phyloP scores from a whole-genome alignment of 2,797 vertebrate genomes.

The Ammospiza maritima region DNA sequence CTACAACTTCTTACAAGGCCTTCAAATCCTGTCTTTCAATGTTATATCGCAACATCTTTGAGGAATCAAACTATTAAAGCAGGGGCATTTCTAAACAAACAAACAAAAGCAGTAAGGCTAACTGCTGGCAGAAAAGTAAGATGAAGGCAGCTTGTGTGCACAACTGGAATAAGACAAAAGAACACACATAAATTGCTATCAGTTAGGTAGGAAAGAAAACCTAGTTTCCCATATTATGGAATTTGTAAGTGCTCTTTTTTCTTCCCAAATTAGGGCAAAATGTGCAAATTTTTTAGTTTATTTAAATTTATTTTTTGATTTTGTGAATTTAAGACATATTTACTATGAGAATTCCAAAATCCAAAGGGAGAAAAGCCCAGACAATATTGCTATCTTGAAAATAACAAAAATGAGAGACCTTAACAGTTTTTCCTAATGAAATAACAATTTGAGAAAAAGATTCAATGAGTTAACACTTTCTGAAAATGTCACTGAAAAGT shows the following conservation, averaged over 20 bases:
- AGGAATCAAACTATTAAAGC: neutral
- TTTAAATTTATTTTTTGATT: neutral
- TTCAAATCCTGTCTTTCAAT: neutral
- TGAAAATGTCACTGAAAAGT: neutral
- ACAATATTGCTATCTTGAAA: neutral
- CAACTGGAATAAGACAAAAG: neutral
- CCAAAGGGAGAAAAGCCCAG: neutral
- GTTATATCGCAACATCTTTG: neutral
- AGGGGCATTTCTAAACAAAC: neutral
- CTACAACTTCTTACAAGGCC: neutral
- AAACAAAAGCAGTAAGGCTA: neutral
- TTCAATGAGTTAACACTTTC: neutral
- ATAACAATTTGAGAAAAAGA: neutral
- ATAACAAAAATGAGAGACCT: neutral
- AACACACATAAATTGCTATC: neutral
- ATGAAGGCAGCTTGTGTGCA: neutral
- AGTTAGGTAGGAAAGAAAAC: neutral
- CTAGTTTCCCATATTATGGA: neutral
- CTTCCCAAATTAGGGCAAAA: neutral
- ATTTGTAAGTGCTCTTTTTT: neutral
- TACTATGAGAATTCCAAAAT: neutral
- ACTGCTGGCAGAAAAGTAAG: neutral
- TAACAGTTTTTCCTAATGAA: neutral
- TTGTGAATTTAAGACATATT: neutral
- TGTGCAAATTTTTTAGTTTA: neutral